A percentile compares a stretch with the other conserved stretches of the same genome.
Evolutionary conservation across 2,888 invertebrate species (phyloP).

Genomic region (Hecatera dysodea): DNA sequence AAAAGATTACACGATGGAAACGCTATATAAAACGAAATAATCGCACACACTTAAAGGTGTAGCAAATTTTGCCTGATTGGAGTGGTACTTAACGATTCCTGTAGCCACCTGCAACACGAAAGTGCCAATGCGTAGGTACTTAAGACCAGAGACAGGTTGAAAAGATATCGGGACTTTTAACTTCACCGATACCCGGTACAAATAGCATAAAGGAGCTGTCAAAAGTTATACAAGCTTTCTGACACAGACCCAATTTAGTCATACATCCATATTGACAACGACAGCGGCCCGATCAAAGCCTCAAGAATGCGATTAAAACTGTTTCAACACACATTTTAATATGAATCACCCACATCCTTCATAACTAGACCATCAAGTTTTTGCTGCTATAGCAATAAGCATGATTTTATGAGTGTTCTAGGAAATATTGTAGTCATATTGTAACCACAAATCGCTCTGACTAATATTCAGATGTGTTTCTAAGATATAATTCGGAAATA

Average conservation of each 20-base stretch:
- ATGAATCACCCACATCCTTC: constrained; percentile 65
- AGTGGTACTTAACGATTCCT: neutral
- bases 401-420: constrained; percentile 59
- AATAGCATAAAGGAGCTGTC: neutral
- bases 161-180: neutral
- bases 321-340: constrained; percentile 52
- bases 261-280: constrained; percentile 15
- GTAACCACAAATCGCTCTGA: constrained; percentile 72
- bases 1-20: neutral
- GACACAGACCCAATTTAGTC: constrained; percentile 23
- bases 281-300: constrained; percentile 41
- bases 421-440: constrained; percentile 60
- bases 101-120: neutral
- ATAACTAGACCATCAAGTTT: constrained; percentile 64
- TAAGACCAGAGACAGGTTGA: neutral
- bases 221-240: constrained; percentile 3
- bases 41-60: neutral
- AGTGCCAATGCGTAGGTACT: neutral
- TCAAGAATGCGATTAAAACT: constrained; percentile 52
- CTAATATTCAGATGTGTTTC: constrained; percentile 73
- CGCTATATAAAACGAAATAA: neutral
- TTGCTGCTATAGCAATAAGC: constrained; percentile 50
- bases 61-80: neutral
- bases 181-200: neutral
- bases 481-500: constrained; percentile 75